Percentiles rank a stretch among this genome's conserved stretches.
Conservation (phyloP, 2,797 vertebrate genomes). For the Galago senegalensis region DNA sequence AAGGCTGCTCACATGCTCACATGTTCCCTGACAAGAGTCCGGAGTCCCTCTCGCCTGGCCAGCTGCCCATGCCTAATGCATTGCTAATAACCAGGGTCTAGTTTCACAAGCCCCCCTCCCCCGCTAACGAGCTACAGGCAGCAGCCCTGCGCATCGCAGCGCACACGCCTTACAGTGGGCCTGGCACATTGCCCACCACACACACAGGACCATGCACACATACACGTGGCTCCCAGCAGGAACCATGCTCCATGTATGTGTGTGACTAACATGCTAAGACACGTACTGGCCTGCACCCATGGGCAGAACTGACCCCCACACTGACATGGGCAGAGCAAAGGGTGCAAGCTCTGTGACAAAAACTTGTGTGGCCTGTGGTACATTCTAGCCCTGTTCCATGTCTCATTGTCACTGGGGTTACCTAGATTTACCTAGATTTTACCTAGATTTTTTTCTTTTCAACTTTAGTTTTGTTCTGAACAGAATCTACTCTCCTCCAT, state of each 20-base stretch:
- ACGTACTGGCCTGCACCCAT: fast-evolving
- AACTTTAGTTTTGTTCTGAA: slow-evolving; percentile 53
- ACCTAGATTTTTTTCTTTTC: background rate
- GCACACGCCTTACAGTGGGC: slow-evolving; percentile 79
- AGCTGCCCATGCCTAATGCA: slow-evolving; percentile 91
- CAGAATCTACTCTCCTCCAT: background rate
- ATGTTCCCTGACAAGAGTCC: slow-evolving; percentile 91
- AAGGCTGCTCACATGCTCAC: slow-evolving; percentile 88
- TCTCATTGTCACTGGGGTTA: background rate
- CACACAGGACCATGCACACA: slow-evolving; percentile 58
- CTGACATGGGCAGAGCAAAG: background rate
- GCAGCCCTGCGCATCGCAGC: slow-evolving; percentile 49
- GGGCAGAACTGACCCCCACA: background rate
- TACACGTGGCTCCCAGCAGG: slow-evolving; percentile 67
- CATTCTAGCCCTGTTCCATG: background rate
- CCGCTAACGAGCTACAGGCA: slow-evolving; percentile 89
- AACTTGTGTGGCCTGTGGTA: background rate
- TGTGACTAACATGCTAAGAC: background rate
- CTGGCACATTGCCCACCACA: slow-evolving; percentile 74
- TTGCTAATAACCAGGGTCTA: slow-evolving; percentile 92
- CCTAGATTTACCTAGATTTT: background rate
- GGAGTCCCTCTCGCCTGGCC: slow-evolving; percentile 88
- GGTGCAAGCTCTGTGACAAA: background rate
- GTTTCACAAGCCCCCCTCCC: slow-evolving; percentile 89
- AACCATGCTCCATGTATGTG: background rate